These are phyloP conservation scores for Opisthocomus hoazin DNA, from an alignment of 2,113 vertebrate genomes.

Conservation along the genomic window DNA sequence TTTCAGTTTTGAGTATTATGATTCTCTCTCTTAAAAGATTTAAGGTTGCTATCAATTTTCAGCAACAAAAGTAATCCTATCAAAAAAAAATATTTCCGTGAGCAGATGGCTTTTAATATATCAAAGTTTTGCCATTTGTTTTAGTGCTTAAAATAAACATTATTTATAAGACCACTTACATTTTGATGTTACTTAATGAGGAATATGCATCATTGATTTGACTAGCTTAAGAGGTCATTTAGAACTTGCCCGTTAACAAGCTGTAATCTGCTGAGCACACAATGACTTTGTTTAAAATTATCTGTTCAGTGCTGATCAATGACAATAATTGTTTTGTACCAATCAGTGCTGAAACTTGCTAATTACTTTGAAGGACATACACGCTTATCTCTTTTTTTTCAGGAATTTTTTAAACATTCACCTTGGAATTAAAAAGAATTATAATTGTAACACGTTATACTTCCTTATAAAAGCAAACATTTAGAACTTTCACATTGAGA, in stretches of 20 bases:
- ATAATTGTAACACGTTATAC: neutral
- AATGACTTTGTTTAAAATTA: slow-evolving; percentile 99
- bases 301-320: slow-evolving; percentile 96
- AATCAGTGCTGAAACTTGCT: slow-evolving; percentile 90
- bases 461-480: neutral
- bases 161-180: slow-evolving; percentile 93
- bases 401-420: slow-evolving; percentile 47
- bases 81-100: slow-evolving; percentile 21
- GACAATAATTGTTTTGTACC: slow-evolving; percentile 96
- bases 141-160: slow-evolving; percentile 91
- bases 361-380: slow-evolving; percentile 94
- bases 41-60: slow-evolving; percentile 52
- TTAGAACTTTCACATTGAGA: neutral
- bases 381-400: slow-evolving; percentile 57
- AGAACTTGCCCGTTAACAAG: slow-evolving; percentile 87
- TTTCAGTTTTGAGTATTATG: neutral
- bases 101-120: slow-evolving; percentile 76
- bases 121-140: slow-evolving; percentile 84
- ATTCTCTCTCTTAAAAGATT: slow-evolving; percentile 4
- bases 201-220: slow-evolving; percentile 96
- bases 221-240: slow-evolving; percentile 97
- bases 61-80: slow-evolving; percentile 41
- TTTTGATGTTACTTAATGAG: slow-evolving; percentile 96
- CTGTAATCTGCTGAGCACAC: slow-evolving; percentile 88
- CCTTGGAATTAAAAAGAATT: slow-evolving; percentile 58